Evolutionary conservation across 2,113 vertebrate genomes (phyloP), one percentile per base, ranked within the genome.

Genomic region (Dipodomys ordii): DNA sequence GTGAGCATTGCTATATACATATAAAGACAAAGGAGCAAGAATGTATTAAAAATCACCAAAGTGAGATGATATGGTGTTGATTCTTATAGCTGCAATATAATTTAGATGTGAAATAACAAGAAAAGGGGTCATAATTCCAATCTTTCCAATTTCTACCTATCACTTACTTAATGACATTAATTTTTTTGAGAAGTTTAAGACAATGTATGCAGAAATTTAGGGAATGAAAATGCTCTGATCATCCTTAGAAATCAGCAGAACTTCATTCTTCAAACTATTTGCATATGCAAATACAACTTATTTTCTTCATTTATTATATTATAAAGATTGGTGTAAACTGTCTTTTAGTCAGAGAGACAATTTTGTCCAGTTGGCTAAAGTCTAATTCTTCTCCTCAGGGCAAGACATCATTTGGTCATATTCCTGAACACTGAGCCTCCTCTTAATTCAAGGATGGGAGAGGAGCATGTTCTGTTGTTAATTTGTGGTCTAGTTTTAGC

Each of bases 201-300:
- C 23, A 39, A 57, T 86, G 13, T 53, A 71, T 22, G 9, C 1
- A 87, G 53, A 87, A 94, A 89, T 80, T 32, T 89, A 89, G 78
- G 82, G 53, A 91, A 53, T 13, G 18, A 44, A 16, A 89, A 53
- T 85, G 81, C 67, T n/a, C 65, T 25, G 9, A 91, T 30, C 67
- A 83, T 77, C 44, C n/a, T 46, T 67, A 81, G 12, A 92, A 80
- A 84, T 71, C 27, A 79, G 32, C 19, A 84, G 69, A 95, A 89
- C 76, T 91, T 90, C 30, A 89, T 27, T 89, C 68, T 85, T 93
- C 28, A 89, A 39, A 62, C 2, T 49, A 71, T 91, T 94, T 91
- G 22, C 32, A 71, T 53, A 49, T n/a, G 73, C 62, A 83, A 87
- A 79, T 27, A 3, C 9, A 81, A 53, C 16, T 77, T 32, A 9